phyloP scores from a whole-genome alignment of 1,140 invertebrate genomes.

The Bicyclus anynana region DNA sequence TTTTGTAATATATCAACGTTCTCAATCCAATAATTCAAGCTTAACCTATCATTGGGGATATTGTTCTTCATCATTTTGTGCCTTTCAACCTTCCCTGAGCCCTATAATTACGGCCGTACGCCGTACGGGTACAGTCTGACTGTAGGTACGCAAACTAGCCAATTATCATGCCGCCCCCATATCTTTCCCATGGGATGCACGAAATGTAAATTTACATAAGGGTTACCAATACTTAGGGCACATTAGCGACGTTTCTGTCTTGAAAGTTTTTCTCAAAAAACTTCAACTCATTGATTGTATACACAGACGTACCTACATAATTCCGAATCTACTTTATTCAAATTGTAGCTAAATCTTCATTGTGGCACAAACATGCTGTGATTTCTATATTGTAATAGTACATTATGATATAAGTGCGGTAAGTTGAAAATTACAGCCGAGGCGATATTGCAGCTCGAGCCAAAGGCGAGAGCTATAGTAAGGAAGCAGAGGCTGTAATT shows the following conservation, averaged over 20 bases:
- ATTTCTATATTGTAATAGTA: too few species aligned
- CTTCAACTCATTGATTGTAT: too few species aligned
- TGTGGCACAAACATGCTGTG: too few species aligned
- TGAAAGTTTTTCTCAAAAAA: background rate
- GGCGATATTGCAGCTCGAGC: too few species aligned
- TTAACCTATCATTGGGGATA: conserved; percentile 41
- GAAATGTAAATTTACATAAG: conserved; percentile 56
- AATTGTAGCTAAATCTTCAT: too few species aligned
- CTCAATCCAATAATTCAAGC: conserved; percentile 25
- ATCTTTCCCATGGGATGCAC: conserved; percentile 62
- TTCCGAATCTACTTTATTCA: too few species aligned
- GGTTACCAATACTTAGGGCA: background rate
- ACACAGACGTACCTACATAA: too few species aligned
- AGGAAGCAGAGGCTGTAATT: too few species aligned
- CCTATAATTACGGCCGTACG: conserved; percentile 54
- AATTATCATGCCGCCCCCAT: conserved; percentile 62
- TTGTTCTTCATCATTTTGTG: background rate
- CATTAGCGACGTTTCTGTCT: background rate
- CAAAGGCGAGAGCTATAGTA: too few species aligned
- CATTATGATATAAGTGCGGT: too few species aligned
- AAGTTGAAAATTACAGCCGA: too few species aligned
- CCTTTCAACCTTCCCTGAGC: conserved; percentile 6
- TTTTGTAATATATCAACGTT: conserved; percentile 18
- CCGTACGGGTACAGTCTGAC: conserved; percentile 46
- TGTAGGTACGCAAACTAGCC: conserved; percentile 59